A percentile compares a stretch with the other conserved stretches of the same genome.
phyloP scores from a whole-genome alignment of 2,888 invertebrate species.

The Dasysyrphus albostriatus region DNA sequence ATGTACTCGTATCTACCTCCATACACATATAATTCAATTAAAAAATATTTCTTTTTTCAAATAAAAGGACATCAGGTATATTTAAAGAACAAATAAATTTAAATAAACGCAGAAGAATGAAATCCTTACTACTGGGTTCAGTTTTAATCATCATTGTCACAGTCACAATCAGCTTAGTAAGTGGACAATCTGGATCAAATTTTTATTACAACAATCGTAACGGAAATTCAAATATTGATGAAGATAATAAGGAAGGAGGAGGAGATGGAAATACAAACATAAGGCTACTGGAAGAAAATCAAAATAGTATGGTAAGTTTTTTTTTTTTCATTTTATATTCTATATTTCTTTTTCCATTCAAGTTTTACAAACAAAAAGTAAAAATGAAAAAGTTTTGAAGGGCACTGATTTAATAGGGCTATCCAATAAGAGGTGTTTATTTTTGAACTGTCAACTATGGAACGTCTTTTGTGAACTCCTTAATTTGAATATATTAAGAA shows the following conservation, averaged over 20 bases:
- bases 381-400: too few relatives aligned
- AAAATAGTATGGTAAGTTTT: constrained; percentile 51
- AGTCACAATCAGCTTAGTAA: constrained; percentile 53
- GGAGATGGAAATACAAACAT: constrained; percentile 54
- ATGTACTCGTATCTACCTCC: too few relatives aligned
- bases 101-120: constrained; percentile 60
- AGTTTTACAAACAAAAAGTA: too few relatives aligned
- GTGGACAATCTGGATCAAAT: constrained; percentile 61
- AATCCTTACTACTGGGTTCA: constrained; percentile 56
- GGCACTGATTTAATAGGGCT: too few relatives aligned
- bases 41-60: constrained; percentile 31
- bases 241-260: constrained; percentile 48
- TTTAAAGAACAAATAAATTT: constrained; percentile 46
- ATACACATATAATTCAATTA: not conserved
- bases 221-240: constrained; percentile 46
- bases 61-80: constrained; percentile 39
- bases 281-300: constrained; percentile 52
- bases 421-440: too few relatives aligned
- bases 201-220: constrained; percentile 61
- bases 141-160: constrained; percentile 54
- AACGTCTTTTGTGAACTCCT: too few relatives aligned
- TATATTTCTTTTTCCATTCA: too few relatives aligned
- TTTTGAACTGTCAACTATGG: too few relatives aligned
- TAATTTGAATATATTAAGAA: too few relatives aligned
- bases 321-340: not conserved